phyloP scores from a whole-genome alignment of 2,888 invertebrate species.

The Amphiduros pacificus region DNA sequence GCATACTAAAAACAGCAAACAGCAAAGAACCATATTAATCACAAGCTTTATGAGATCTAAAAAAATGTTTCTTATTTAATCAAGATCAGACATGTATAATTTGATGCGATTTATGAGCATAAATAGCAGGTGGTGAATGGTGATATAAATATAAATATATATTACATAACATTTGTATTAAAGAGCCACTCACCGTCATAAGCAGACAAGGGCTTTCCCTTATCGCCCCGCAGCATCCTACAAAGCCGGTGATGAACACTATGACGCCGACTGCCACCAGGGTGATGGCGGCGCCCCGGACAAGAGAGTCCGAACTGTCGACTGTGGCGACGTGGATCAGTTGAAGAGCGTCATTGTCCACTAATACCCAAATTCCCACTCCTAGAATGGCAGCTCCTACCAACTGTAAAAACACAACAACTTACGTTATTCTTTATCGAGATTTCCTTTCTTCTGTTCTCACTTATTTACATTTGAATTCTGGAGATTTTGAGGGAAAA shows the following conservation, averaged over 20 bases:
- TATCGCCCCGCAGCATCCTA: conserved; percentile 31
- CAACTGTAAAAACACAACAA: too few relatives aligned
- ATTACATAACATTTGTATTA: not conserved
- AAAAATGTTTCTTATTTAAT: too few relatives aligned
- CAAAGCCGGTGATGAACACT: conserved; percentile 27
- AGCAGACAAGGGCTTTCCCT: conserved; percentile 25
- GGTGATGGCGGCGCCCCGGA: conserved; percentile 7
- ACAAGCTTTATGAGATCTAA: too few relatives aligned
- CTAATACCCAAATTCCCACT: conserved; percentile 20
- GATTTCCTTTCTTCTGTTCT: too few relatives aligned
- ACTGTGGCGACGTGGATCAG: conserved; percentile 9
- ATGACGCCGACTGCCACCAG: conserved; percentile 27
- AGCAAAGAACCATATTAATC: too few relatives aligned
- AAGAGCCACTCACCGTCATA: conserved; percentile 4
- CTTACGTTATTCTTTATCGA: too few relatives aligned
- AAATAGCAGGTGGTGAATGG: not conserved
- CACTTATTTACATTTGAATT: too few relatives aligned
- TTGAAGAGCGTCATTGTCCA: conserved; percentile 3
- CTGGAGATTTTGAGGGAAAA: too few relatives aligned
- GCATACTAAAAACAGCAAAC: conserved; percentile 17
- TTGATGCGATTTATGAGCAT: too few relatives aligned
- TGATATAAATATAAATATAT: not conserved
- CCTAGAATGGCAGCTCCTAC: conserved; percentile 16
- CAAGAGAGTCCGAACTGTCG: conserved; percentile 2
- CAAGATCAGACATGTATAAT: too few relatives aligned